Conservation (phyloP, 2,113 vertebrate genomes). For the Myiagra hebetior region DNA sequence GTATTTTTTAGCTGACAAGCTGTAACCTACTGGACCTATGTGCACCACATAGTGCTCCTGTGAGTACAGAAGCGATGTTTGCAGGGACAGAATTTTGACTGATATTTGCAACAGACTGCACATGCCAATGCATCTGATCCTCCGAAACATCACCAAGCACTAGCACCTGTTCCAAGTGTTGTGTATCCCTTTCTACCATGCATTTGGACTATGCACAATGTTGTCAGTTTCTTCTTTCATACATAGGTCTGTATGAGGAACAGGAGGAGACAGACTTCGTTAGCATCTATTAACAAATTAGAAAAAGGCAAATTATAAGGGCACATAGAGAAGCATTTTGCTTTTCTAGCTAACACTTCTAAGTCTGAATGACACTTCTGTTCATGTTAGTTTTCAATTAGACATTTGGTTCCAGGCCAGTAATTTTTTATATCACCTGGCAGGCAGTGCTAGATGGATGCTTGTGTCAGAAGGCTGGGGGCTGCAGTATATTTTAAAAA, state of each 20-base stretch:
- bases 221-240: not conserved
- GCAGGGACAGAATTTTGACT: not conserved
- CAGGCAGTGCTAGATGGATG: not conserved
- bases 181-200: rapidly evolving
- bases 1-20: not conserved
- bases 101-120: not conserved
- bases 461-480: not conserved
- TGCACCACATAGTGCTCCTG: not conserved
- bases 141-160: not conserved
- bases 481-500: not conserved
- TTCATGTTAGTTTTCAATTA: not conserved
- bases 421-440: not conserved
- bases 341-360: not conserved
- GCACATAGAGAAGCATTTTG: not conserved
- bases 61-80: not conserved
- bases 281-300: not conserved
- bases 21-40: not conserved
- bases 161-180: not conserved
- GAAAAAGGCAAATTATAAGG: not conserved
- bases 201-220: not conserved
- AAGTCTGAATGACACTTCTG: not conserved
- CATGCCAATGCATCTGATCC: not conserved
- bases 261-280: not conserved
- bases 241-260: not conserved
- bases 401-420: not conserved